Conservation (phyloP, 2,888 invertebrate species). For the Drosophila parthenogenetica region DNA sequence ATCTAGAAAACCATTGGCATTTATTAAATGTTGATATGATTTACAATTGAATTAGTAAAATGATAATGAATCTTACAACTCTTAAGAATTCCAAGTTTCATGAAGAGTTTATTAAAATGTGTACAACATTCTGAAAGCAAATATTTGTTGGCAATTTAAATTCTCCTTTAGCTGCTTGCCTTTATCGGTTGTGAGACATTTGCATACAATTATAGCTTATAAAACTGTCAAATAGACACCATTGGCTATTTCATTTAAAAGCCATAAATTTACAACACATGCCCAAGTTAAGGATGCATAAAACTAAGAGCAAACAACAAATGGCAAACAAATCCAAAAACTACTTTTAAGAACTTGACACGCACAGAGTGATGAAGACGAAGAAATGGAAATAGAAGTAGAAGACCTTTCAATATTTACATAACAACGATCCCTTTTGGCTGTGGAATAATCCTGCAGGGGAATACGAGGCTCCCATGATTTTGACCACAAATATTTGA, state of each 20-base stretch:
- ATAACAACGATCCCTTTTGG: constrained; percentile 32
- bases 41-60: not conserved
- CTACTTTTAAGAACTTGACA: constrained; percentile 60
- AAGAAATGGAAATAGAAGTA: not conserved
- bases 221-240: constrained; percentile 33
- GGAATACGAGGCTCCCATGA: not conserved
- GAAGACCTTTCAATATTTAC: constrained; percentile 49
- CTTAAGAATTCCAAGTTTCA: not conserved
- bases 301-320: constrained; percentile 44
- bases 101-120: constrained; percentile 35
- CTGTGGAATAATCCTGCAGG: constrained; percentile 9
- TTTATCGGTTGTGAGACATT: constrained; percentile 37
- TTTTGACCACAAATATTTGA: constrained; percentile 22
- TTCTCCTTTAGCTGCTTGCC: constrained; percentile 49
- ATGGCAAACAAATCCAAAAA: constrained; percentile 57
- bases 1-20: not conserved
- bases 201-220: constrained; percentile 46
- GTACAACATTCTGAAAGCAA: constrained; percentile 37
- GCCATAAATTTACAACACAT: constrained; percentile 70
- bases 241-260: constrained; percentile 48
- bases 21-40: not conserved
- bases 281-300: constrained; percentile 35
- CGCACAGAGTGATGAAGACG: constrained; percentile 14
- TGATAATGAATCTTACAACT: not conserved
- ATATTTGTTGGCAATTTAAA: constrained; percentile 63